Conservation (phyloP, 2,888 invertebrate species). For the Dendrolimus houi region DNA sequence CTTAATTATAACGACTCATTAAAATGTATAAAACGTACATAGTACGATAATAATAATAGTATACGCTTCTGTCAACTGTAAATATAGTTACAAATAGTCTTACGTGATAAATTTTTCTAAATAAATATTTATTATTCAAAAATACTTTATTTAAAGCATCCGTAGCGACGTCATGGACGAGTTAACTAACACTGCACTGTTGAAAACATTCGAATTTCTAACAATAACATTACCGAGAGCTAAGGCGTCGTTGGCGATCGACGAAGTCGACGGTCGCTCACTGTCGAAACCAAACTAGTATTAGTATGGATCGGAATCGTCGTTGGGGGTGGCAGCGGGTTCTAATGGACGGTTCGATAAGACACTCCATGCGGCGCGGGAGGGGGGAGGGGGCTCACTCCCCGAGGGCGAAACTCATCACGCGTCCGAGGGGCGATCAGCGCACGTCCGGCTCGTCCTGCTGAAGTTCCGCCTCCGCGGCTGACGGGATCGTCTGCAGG, state of each 20-base stretch:
- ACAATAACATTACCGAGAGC: too few relatives aligned
- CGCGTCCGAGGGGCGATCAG: slow-evolving; percentile 17
- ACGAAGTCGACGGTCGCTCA: too few relatives aligned
- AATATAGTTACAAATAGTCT: slow-evolving; percentile 20
- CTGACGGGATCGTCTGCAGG: slow-evolving; percentile 59
- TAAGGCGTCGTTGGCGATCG: too few relatives aligned
- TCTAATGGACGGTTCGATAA: slow-evolving; percentile 37
- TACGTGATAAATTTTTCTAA: slow-evolving; percentile 25
- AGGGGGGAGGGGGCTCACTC: slow-evolving; percentile 7
- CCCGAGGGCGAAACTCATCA: slow-evolving; percentile 5
- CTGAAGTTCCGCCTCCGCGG: slow-evolving; percentile 50
- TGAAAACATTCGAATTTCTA: too few relatives aligned
- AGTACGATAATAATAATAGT: slow-evolving; percentile 17
- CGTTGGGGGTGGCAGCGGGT: slow-evolving; percentile 7
- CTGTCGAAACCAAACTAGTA: too few relatives aligned
- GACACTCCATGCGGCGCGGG: slow-evolving; percentile 19
- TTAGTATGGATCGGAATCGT: slow-evolving; percentile 1
- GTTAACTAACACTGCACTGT: slow-evolving; percentile 9
- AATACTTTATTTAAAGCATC: slow-evolving; percentile 28
- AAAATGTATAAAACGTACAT: slow-evolving; percentile 14
- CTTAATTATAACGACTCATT: not conserved
- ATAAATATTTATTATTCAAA: slow-evolving; percentile 31
- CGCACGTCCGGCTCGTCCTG: slow-evolving; percentile 39
- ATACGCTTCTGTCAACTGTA: slow-evolving; percentile 12
- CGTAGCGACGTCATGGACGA: slow-evolving; percentile 6